These are phyloP conservation scores for Manis pentadactyla DNA, from an alignment of 2,797 vertebrate genomes.

Conservation along the genomic window DNA sequence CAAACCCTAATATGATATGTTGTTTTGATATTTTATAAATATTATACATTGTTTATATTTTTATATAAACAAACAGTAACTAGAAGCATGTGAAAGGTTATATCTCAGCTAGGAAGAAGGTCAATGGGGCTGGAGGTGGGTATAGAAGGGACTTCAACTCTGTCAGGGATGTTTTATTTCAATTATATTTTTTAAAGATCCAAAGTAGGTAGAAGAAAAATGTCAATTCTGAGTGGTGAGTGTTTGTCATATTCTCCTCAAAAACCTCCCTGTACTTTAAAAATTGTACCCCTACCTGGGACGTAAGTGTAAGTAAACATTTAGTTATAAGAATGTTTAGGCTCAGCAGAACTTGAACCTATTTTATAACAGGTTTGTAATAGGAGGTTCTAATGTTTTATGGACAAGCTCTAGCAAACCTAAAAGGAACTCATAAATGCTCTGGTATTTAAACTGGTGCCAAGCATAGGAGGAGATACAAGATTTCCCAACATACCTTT, in stretches of 20 bases:
- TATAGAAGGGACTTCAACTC: not conserved
- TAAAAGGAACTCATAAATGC: constrained; percentile 18
- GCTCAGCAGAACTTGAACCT: not conserved
- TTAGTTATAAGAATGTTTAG: not conserved
- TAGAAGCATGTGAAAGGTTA: not conserved
- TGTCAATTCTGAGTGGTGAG: not conserved
- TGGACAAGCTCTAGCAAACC: constrained; percentile 46
- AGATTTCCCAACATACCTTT: not conserved
- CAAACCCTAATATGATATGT: not conserved
- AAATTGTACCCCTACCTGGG: not conserved
- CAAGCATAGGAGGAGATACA: not conserved
- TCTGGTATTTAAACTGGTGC: not conserved
- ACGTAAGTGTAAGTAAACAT: not conserved
- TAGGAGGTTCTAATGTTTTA: not conserved
- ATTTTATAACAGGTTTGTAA: not conserved
- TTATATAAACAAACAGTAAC: not conserved
- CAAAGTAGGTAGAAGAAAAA: not conserved
- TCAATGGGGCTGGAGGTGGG: not conserved
- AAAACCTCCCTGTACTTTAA: not conserved
- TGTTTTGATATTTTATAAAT: not conserved
- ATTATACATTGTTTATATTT: not conserved
- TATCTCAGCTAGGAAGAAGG: not conserved
- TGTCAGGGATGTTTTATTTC: not conserved
- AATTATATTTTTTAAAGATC: not conserved
- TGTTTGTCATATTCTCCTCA: not conserved